Conservation (phyloP, 2,113 vertebrate species). For the Hemibates koningsi region DNA sequence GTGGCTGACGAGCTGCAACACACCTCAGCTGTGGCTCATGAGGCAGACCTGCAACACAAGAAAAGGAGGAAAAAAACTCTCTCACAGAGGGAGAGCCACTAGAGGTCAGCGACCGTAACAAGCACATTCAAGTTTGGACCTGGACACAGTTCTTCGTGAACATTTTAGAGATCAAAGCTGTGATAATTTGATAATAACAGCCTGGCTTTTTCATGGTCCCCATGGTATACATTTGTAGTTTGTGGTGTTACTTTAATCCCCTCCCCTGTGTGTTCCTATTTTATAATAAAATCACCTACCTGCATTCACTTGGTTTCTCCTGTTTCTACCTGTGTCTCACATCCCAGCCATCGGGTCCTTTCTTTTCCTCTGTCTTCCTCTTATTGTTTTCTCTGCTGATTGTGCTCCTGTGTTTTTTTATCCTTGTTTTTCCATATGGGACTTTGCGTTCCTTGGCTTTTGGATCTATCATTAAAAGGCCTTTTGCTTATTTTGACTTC, state of each 20-base stretch:
- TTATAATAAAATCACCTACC: not conserved
- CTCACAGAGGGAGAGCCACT: too few species aligned
- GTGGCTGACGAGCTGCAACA: too few species aligned
- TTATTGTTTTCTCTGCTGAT: not conserved
- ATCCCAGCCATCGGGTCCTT: accelerated
- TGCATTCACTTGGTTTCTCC: not conserved
- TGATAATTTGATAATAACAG: not conserved
- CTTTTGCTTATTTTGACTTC: not conserved
- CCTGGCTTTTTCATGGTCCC: not conserved
- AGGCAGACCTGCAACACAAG: too few species aligned
- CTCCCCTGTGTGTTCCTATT: not conserved
- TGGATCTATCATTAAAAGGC: not conserved
- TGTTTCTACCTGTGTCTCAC: not conserved
- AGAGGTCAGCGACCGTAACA: too few species aligned
- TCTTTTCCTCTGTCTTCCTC: not conserved
- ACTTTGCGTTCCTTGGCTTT: not conserved
- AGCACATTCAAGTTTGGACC: not conserved
- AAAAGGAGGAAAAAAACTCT: too few species aligned
- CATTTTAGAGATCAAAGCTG: not conserved
- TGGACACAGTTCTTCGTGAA: not conserved
- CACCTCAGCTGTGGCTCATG: too few species aligned
- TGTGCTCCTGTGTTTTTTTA: not conserved
- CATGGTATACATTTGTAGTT: not conserved
- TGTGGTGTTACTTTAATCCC: not conserved
- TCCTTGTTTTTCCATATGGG: not conserved